Evolutionary conservation across 2,888 invertebrate genomes (phyloP), one percentile per base, ranked within the genome.

Genomic region (Oscheius onirici): DNA sequence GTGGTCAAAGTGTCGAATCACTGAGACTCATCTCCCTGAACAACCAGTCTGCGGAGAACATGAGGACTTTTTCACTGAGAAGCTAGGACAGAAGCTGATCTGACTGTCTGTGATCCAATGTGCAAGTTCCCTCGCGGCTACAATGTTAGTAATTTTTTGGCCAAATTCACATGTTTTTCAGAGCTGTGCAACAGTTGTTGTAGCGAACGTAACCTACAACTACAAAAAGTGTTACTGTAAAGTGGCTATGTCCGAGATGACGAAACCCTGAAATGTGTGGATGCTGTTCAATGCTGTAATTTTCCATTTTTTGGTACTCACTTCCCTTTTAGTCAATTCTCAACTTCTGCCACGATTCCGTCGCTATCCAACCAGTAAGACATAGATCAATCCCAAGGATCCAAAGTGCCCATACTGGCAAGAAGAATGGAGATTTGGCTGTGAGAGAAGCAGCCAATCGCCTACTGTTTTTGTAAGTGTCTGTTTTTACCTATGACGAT

Each of bases 361-460:
- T 34, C 34, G 34, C 34, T 34, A 6, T 8, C 34, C 34, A 8
- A 34, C 3, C 5, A 34, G 34, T 34, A 34, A 34, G 8, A 34
- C 34, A 3, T 3, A 34, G 34, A 15, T 20, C 55, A 28, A 28
- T 13, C 24, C 55, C 55, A 55, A 55, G 5, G 13, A 52, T 3
- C 15, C 24, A 11, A 41, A 60, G 13, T 60, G 60, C 10, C 60
- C 60, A 5, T 60, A 60, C 20, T 60, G 43, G 60, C 41, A 40
- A 3, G 60, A 60, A 24, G 15, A 43, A 22, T 43, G 60, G 44
- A 15, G 3, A 41, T 10, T 20, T 22, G 43, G 41, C 13, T 41
- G 43, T 11, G 58, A 58, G 40, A 8, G 58, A 17, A 58, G 17
- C 13, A 40, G 60, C 15, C 20, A 20, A 49, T 17, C 17, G 10